Evolutionary conservation across 2,888 invertebrate genomes (phyloP).

Genomic region (Sussaba pulchella): DNA sequence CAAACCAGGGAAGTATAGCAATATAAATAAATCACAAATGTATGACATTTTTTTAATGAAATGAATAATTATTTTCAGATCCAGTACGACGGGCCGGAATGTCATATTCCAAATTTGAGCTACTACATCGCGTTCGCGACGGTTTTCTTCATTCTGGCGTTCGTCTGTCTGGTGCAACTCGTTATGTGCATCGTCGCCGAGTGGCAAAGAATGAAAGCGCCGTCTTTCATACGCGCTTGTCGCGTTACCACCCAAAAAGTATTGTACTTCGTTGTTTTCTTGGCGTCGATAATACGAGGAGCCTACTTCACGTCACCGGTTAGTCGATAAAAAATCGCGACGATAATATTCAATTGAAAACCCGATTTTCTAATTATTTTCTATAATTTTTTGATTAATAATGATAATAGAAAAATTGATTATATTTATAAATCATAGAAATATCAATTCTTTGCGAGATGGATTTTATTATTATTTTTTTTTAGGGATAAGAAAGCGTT

Average conservation of each 20-base stretch:
- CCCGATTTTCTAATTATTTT: too few species aligned
- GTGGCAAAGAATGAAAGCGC: slow-evolving; percentile 93
- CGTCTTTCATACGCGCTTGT: slow-evolving; percentile 92
- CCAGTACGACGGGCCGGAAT: slow-evolving; percentile 92
- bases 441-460: too few species aligned
- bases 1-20: too few species aligned
- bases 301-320: slow-evolving; percentile 96
- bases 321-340: too few species aligned
- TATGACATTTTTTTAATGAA: too few species aligned
- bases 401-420: too few species aligned
- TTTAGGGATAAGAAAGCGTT: too few species aligned
- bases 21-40: too few species aligned
- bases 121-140: slow-evolving; percentile 88
- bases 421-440: too few species aligned
- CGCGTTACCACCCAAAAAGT: slow-evolving; percentile 96
- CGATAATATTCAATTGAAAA: too few species aligned
- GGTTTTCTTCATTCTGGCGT: slow-evolving; percentile 92
- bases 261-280: slow-evolving; percentile 93
- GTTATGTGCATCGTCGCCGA: slow-evolving; percentile 93
- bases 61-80: slow-evolving; percentile 83
- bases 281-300: slow-evolving; percentile 93
- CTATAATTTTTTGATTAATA: too few species aligned
- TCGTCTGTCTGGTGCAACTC: slow-evolving; percentile 93
- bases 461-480: too few species aligned
- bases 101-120: slow-evolving; percentile 93